These are phyloP conservation scores for Lipophrys pholis DNA, from an alignment of 2,113 vertebrate species.

Conservation along the genomic window DNA sequence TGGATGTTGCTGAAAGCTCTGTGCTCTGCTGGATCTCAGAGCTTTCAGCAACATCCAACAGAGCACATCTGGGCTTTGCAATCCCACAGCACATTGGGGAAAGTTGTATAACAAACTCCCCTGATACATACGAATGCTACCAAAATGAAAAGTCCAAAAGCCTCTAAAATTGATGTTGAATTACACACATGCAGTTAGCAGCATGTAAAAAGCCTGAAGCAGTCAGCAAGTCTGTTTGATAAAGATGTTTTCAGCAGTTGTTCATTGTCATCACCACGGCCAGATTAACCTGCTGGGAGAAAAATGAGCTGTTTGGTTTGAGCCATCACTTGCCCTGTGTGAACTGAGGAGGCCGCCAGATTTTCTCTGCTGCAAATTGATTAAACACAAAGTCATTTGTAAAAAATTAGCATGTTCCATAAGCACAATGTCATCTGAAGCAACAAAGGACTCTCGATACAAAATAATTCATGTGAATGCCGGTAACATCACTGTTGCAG, in stretches of 20 bases:
- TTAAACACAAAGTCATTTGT: neutral
- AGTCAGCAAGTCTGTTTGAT: neutral
- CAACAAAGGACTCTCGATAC: neutral
- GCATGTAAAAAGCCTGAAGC: too few relatives aligned
- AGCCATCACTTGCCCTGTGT: neutral
- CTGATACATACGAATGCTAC: neutral
- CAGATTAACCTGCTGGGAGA: neutral
- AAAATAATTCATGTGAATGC: neutral
- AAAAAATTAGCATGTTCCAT: neutral
- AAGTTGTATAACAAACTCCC: neutral
- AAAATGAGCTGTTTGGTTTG: neutral
- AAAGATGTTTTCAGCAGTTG: neutral
- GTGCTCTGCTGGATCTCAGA: too few relatives aligned
- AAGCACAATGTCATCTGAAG: neutral
- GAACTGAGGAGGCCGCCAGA: neutral
- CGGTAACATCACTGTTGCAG: neutral
- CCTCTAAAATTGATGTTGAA: too few relatives aligned
- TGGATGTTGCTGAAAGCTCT: too few relatives aligned
- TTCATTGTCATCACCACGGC: neutral
- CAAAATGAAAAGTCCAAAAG: neutral
- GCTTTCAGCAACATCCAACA: too few relatives aligned
- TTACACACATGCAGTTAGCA: neutral
- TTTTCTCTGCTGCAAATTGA: neutral
- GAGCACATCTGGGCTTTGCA: conserved; percentile 6
- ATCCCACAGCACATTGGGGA: conserved; percentile 20